Evolutionary conservation across 2,888 invertebrate genomes (phyloP), one percentile per base, ranked within the genome.

Genomic region (Sphaerophoria taeniata): DNA sequence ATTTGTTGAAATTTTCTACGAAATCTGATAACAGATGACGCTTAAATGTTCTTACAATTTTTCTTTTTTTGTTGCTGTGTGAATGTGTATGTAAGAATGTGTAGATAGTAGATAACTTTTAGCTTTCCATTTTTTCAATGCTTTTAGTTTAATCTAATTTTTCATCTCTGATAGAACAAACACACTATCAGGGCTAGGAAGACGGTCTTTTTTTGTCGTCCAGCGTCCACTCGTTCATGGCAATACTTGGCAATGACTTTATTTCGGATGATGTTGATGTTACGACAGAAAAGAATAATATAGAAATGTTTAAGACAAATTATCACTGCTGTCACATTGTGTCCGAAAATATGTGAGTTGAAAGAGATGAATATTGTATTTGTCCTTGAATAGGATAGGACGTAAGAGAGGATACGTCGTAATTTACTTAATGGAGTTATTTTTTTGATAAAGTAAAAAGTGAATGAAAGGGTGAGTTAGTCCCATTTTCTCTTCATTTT

Each of bases 1-100:
- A 74, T 75, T 63, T 70, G 51, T 47, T 45, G 14, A 69, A 58
- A 58, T 58, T 74, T 51, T n/a, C 39, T 34, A 33, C 60, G 67
- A 72, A 76, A 81, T 71, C 72, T 76, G 76, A 76, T 76, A 76
- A 67, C 81, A 81, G 75, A 67, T 67, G 81, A 67, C 76, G 81
- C 53, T 76, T 4, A 51, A 51, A 39, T 67, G 56, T 65, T 76
- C n/a, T n/a, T n/a, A n/a, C n/a, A n/a, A n/a, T n/a, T n/a, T n/a
- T n/a, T n/a, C n/a, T n/a, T n/a, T n/a, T n/a, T n/a, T n/a, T n/a
- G n/a, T n/a, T n/a, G n/a, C n/a, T n/a, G n/a, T n/a, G n/a, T n/a
- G n/a, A 31, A 55, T n/a, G 16, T 51, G 49, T 49, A 16, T 55
- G 31, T 33, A 12, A 5, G n/a, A 6, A 14, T 49, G 49, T 49